A percentile compares a stretch with the other conserved stretches of the same genome.
Evolutionary conservation across 2,113 vertebrate genomes (phyloP).

Genomic region (Platysteira castanea): DNA sequence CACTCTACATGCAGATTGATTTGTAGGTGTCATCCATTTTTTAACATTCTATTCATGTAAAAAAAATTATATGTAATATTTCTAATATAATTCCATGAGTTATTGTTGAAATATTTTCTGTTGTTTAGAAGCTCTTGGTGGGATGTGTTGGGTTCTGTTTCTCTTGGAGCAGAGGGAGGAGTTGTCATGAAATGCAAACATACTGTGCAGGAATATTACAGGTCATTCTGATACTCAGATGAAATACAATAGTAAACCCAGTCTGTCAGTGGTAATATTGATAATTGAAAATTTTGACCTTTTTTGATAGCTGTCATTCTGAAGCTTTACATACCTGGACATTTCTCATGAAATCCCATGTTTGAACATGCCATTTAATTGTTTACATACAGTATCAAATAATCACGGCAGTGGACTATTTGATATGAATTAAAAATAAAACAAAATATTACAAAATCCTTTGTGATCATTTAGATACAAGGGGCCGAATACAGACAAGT

Average conservation of each 20-base stretch:
- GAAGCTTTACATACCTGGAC: not conserved
- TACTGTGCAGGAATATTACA: not conserved
- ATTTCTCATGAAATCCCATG: not conserved
- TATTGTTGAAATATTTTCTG: not conserved
- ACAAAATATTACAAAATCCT: not conserved
- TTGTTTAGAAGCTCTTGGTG: not conserved
- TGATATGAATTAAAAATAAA: not conserved
- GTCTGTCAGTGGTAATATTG: not conserved
- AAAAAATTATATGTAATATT: not conserved
- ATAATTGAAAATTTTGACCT: not conserved
- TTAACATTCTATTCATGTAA: not conserved
- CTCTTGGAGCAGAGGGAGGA: not conserved
- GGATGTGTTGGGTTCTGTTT: not conserved
- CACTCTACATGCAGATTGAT: not conserved
- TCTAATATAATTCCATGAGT: not conserved
- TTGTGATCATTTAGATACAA: not conserved
- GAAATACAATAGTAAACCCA: not conserved
- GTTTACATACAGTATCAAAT: not conserved
- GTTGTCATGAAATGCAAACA: not conserved
- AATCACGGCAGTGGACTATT: not conserved
- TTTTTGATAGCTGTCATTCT: not conserved
- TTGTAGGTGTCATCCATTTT: not conserved
- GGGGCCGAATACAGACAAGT: not conserved
- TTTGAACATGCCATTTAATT: not conserved
- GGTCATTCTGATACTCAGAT: not conserved